These are phyloP conservation scores for Tupaia tana DNA, from an alignment of 2,113 vertebrate genomes.

Conservation along the genomic window DNA sequence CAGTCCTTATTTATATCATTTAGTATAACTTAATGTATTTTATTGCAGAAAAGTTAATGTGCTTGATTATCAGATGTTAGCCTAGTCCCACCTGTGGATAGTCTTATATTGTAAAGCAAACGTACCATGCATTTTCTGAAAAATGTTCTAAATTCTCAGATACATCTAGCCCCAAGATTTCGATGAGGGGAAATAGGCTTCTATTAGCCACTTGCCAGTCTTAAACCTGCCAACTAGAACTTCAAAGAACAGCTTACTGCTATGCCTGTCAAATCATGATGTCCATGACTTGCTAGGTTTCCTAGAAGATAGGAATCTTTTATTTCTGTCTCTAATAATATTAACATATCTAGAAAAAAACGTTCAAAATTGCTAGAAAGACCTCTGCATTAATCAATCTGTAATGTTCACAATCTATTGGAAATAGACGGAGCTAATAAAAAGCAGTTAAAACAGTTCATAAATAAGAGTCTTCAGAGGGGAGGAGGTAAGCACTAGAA, in stretches of 20 bases:
- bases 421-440: not conserved
- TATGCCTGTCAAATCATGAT: not conserved
- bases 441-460: not conserved
- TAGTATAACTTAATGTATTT: not conserved
- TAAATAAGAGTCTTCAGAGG: not conserved
- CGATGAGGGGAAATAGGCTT: not conserved
- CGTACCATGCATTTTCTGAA: not conserved
- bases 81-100: not conserved
- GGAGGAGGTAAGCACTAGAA: not conserved
- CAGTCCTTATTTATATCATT: not conserved
- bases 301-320: not conserved
- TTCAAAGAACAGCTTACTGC: not conserved
- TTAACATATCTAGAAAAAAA: not conserved
- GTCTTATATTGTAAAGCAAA: not conserved
- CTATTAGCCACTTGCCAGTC: not conserved
- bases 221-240: slow-evolving; percentile 8
- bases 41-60: slow-evolving; percentile 19
- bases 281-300: not conserved
- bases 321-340: not conserved
- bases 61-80: not conserved
- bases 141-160: not conserved
- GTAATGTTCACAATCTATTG: not conserved
- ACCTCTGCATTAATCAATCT: not conserved
- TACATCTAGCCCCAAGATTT: not conserved
- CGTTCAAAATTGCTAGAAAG: not conserved